phyloP scores from a whole-genome alignment of 1,140 invertebrate species.

The Drosophila persimilis region DNA sequence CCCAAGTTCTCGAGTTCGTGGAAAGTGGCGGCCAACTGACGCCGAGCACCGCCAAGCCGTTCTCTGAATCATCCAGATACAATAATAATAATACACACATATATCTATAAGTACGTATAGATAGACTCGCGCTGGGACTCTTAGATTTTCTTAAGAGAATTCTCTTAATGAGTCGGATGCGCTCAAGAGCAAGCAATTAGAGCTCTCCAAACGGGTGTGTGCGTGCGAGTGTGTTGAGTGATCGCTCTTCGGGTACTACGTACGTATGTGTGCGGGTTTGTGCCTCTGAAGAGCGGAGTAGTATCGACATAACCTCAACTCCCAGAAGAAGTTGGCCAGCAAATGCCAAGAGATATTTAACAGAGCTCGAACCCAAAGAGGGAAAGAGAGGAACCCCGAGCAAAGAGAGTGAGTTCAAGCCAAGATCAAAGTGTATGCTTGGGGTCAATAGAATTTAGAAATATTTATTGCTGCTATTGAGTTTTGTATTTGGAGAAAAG shows the following conservation, averaged over 20 bases:
- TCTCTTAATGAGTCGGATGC: background rate
- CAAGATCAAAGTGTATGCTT: background rate
- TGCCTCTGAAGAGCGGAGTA: background rate
- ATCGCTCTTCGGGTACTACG: constrained; percentile 19
- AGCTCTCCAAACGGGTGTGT: background rate
- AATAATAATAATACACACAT: too few relatives aligned
- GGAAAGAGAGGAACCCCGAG: background rate
- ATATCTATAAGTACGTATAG: constrained; percentile 22
- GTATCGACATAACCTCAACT: constrained; percentile 62
- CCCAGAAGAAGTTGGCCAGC: constrained; percentile 13
- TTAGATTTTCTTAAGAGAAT: constrained; percentile 21
- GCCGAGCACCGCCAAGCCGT: constrained; percentile 3
- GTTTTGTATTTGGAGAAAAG: too few relatives aligned
- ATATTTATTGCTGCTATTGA: too few relatives aligned
- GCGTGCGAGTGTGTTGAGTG: background rate
- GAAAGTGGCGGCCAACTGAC: constrained; percentile 24
- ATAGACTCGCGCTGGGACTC: constrained; percentile 7
- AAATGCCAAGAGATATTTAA: background rate
- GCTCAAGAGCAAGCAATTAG: constrained; percentile 24
- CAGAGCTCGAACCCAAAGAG: too few relatives aligned
- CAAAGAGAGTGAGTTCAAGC: constrained; percentile 1
- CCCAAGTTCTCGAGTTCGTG: constrained; percentile 40
- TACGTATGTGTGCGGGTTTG: background rate
- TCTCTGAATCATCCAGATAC: constrained; percentile 18
- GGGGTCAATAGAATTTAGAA: too few relatives aligned